Percentiles rank a stretch among this genome's conserved stretches.
Conservation (phyloP, 2,888 invertebrate species). For the Lepidonotus clava region DNA sequence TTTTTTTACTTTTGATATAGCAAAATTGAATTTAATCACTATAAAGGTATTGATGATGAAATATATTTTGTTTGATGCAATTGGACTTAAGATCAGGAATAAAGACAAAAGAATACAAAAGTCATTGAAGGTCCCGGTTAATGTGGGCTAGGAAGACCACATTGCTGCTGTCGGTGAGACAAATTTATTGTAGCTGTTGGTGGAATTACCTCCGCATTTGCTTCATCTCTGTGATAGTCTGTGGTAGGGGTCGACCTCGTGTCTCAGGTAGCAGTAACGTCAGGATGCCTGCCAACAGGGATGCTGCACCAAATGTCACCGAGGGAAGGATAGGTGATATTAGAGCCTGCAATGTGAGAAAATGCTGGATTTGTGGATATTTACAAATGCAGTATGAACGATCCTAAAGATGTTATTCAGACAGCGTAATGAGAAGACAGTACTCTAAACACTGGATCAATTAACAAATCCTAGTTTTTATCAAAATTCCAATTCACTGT, state of each 20-base stretch:
- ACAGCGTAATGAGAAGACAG: background rate
- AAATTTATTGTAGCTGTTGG: no score
- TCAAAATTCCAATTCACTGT: no score
- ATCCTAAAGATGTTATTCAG: background rate
- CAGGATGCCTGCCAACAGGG: background rate
- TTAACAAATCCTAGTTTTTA: no score
- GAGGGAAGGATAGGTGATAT: background rate
- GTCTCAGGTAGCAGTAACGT: slow-evolving; percentile 20
- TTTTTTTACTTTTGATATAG: background rate
- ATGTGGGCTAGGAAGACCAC: background rate
- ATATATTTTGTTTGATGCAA: background rate
- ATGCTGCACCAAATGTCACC: background rate
- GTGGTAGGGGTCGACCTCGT: background rate
- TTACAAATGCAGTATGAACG: background rate
- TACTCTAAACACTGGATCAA: background rate
- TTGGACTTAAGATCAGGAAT: background rate
- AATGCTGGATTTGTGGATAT: background rate
- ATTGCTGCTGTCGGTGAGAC: background rate
- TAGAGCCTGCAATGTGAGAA: background rate
- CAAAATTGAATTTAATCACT: background rate
- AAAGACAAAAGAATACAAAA: background rate
- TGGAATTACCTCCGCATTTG: background rate
- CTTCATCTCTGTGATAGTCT: slow-evolving; percentile 32
- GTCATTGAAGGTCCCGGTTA: background rate
- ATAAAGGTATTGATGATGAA: background rate